A percentile compares a stretch with the other conserved stretches of the same genome.
phyloP scores from a whole-genome alignment of 2,113 vertebrate species.

The Perca fluviatilis region DNA sequence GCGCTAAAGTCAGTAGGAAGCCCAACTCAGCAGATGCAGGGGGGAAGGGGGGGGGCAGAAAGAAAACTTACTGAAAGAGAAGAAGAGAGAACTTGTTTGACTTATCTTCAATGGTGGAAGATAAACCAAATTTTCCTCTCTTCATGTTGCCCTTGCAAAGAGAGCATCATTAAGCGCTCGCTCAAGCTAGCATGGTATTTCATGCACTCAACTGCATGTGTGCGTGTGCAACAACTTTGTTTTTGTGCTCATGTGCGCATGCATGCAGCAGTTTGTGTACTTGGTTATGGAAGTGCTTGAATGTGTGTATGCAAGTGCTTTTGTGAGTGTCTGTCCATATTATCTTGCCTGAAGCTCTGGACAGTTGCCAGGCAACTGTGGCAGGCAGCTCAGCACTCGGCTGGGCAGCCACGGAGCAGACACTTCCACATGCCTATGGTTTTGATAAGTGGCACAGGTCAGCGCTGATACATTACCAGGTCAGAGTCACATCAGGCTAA shows the following conservation, averaged over 20 bases:
- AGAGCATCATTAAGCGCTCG: slow-evolving; percentile 8
- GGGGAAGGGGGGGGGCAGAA: slow-evolving; percentile 42
- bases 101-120: slow-evolving; percentile 52
- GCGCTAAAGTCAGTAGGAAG: slow-evolving; percentile 83
- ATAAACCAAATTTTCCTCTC: slow-evolving; percentile 44
- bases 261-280: slow-evolving; percentile 49
- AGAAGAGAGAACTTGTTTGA: slow-evolving; percentile 51
- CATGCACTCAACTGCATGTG: not conserved
- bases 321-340: slow-evolving; percentile 76
- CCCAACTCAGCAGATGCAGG: slow-evolving; percentile 78
- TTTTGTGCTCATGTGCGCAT: slow-evolving; percentile 10
- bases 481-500: slow-evolving; percentile 60
- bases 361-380: slow-evolving; percentile 86
- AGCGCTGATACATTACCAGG: slow-evolving; percentile 59
- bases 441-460: slow-evolving; percentile 67
- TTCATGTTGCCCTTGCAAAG: slow-evolving; percentile 48
- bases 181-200: slow-evolving; percentile 23
- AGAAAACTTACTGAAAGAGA: slow-evolving; percentile 69
- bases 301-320: slow-evolving; percentile 67
- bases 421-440: slow-evolving; percentile 66
- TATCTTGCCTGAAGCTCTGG: slow-evolving; percentile 77
- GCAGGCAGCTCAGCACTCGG: slow-evolving; percentile 72
- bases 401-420: slow-evolving; percentile 65
- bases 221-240: not conserved
- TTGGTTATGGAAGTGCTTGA: slow-evolving; percentile 53